Percentiles rank a stretch among this genome's conserved stretches.
These are phyloP conservation scores for Pyrocoelia pectoralis DNA, from an alignment of 2,888 invertebrate species.

Conservation along the genomic window DNA sequence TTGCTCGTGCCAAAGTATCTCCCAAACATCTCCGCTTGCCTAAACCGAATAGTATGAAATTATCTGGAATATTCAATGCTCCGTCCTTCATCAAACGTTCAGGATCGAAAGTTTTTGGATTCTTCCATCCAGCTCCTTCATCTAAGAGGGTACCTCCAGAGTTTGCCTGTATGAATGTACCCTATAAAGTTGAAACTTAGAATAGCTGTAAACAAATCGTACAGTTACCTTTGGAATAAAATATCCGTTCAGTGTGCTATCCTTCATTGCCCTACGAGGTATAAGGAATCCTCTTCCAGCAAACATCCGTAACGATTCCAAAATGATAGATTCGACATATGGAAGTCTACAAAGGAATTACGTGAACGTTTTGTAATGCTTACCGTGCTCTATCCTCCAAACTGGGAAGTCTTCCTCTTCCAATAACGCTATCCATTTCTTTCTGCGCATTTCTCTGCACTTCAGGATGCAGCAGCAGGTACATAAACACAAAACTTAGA, in stretches of 20 bases:
- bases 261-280: conserved; percentile 78
- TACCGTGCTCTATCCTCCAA: too few relatives aligned
- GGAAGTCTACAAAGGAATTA: conserved; percentile 83
- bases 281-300: conserved; percentile 81
- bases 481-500: too few relatives aligned
- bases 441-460: too few relatives aligned
- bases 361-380: too few relatives aligned
- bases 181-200: too few relatives aligned
- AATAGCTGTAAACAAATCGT: too few relatives aligned
- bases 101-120: conserved; percentile 77
- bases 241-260: conserved; percentile 76
- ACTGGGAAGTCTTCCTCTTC: too few relatives aligned
- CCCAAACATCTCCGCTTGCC: conserved; percentile 86
- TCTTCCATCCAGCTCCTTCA: conserved; percentile 68
- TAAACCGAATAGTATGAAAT: conserved; percentile 79
- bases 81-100: conserved; percentile 76
- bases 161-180: conserved; percentile 82
- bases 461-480: too few relatives aligned
- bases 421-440: too few relatives aligned
- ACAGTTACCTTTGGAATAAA: conserved; percentile 82
- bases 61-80: conserved; percentile 66
- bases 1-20: conserved; percentile 79
- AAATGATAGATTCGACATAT: conserved; percentile 79
- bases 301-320: conserved; percentile 82
- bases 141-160: conserved; percentile 77